phyloP scores from a whole-genome alignment of 1,140 invertebrate species.

The Latrodectus geometricus region DNA sequence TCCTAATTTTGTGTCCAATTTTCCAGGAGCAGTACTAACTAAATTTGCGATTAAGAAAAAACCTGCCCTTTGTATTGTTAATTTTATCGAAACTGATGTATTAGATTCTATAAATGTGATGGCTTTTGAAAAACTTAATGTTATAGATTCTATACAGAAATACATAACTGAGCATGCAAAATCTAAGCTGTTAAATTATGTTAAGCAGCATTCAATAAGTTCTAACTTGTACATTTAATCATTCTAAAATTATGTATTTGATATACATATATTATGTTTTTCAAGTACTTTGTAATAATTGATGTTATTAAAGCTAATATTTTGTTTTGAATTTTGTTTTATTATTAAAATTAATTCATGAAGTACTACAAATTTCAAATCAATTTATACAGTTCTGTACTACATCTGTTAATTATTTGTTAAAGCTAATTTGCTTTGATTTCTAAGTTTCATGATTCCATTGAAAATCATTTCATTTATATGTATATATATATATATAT shows the following conservation, averaged over 20 bases:
- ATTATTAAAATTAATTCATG: too few species aligned
- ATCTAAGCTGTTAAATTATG: not conserved
- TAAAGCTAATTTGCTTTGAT: too few species aligned
- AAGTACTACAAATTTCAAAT: too few species aligned
- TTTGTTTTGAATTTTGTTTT: too few species aligned
- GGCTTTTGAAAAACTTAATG: not conserved
- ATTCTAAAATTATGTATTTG: not conserved
- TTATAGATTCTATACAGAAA: not conserved
- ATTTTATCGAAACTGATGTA: conserved; percentile 13
- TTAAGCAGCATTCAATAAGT: not conserved
- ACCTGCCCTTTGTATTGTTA: conserved; percentile 28
- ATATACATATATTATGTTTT: too few species aligned
- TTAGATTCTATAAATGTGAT: not conserved
- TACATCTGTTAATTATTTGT: too few species aligned
- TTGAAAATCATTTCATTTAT: too few species aligned
- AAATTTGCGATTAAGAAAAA: conserved; percentile 30
- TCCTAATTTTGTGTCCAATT: conserved; percentile 27
- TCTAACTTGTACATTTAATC: conserved; percentile 36
- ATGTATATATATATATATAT: too few species aligned
- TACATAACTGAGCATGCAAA: not conserved
- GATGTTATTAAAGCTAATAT: too few species aligned
- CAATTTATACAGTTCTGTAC: too few species aligned
- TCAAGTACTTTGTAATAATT: too few species aligned
- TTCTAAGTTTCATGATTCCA: too few species aligned
- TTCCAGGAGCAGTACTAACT: conserved; percentile 19